Evolutionary conservation across 35 echinoderm and acorn worm genomes (phyloP).

Genomic region (Amphiura filiformis): DNA sequence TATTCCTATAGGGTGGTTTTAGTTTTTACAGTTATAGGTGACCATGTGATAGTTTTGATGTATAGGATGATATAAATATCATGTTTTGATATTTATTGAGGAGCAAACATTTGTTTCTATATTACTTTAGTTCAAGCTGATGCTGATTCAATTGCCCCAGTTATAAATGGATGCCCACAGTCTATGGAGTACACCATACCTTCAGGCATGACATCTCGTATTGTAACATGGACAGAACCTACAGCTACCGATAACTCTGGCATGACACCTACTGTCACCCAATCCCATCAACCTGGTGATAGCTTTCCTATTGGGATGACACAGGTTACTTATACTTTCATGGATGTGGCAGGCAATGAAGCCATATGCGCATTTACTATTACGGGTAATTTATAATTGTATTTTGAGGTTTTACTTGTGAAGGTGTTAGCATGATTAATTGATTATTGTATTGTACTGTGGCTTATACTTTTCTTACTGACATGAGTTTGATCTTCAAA

Average conservation of each 20-base stretch:
- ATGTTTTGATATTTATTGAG: too few species aligned
- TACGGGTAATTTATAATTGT: constrained; percentile 6
- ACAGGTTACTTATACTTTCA: constrained; percentile 49
- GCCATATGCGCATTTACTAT: constrained; percentile 39
- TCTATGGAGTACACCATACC: constrained; percentile 10
- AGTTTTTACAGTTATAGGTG: too few species aligned
- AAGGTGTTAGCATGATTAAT: too few species aligned
- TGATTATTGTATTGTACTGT: too few species aligned
- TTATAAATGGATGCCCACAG: constrained; percentile 1
- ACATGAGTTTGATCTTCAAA: too few species aligned
- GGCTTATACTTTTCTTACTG: too few species aligned
- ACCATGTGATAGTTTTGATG: too few species aligned
- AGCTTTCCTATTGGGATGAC: constrained; percentile 28
- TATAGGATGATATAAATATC: too few species aligned
- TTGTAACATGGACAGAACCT: constrained; percentile 58
- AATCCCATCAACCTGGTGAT: constrained; percentile 31
- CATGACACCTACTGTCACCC: neutral
- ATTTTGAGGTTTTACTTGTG: too few species aligned
- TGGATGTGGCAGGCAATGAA: constrained; percentile 11
- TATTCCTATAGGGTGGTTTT: too few species aligned
- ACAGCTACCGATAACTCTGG: constrained; percentile 46
- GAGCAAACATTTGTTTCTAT: too few species aligned
- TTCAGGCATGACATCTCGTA: constrained; percentile 1
- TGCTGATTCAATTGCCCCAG: constrained; percentile 8
- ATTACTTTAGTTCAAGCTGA: neutral